Evolutionary conservation across 2,888 invertebrate species (phyloP).

Genomic region (Dorcus parallelipipedus): DNA sequence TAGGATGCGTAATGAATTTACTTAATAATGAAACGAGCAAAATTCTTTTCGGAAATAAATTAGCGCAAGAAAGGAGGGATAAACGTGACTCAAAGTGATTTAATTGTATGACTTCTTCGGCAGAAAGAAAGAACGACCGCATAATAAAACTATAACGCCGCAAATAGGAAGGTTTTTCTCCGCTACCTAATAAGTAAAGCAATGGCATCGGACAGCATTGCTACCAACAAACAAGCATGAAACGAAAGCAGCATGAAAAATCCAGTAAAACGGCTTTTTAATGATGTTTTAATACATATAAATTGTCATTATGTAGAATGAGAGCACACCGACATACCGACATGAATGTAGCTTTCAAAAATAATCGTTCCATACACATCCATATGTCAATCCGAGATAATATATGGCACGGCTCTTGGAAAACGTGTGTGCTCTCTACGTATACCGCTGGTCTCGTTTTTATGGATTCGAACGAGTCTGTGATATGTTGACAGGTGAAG

Average conservation of each 20-base stretch:
- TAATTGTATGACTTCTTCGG: constrained; percentile 4
- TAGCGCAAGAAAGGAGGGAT: no score
- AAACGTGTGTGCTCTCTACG: constrained; percentile 33
- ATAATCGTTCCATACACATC: constrained; percentile 42
- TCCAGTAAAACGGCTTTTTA: constrained; percentile 14
- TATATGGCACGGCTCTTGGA: constrained; percentile 39
- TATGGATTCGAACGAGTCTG: constrained; percentile 5
- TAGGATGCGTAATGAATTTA: no score
- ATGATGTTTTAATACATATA: constrained; percentile 14
- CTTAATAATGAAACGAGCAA: no score
- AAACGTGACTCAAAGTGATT: neutral
- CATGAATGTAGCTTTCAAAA: constrained; percentile 44
- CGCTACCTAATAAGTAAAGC: neutral
- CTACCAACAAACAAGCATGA: constrained; percentile 8
- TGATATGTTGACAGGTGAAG: constrained; percentile 14
- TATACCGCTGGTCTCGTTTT: constrained; percentile 5
- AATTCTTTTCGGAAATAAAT: no score
- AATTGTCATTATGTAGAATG: constrained; percentile 4
- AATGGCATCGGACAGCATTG: neutral
- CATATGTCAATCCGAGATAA: constrained; percentile 44
- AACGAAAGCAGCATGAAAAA: constrained; percentile 12
- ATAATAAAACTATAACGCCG: neutral
- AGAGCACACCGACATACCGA: constrained; percentile 4
- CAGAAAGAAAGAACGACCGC: neutral
- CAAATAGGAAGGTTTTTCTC: neutral